These are phyloP conservation scores for Orussus abietinus DNA, from an alignment of 1,140 invertebrate genomes.

Conservation along the genomic window DNA sequence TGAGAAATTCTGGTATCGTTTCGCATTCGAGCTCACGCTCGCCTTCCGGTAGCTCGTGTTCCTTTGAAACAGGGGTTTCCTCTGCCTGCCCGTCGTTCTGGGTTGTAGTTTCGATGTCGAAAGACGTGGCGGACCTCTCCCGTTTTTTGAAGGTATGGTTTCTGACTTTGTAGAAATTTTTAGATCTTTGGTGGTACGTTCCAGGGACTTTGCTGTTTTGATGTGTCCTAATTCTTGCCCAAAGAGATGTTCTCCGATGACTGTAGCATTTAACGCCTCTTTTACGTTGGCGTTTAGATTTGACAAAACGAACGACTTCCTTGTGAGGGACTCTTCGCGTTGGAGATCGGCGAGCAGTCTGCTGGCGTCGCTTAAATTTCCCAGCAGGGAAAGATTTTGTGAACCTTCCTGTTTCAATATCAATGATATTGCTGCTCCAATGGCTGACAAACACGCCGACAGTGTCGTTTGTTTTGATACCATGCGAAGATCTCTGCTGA, in stretches of 20 bases:
- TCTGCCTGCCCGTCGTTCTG: slow-evolving; percentile 13
- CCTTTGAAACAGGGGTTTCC: not conserved
- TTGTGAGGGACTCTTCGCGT: slow-evolving; percentile 14
- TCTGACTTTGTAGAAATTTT: slow-evolving; percentile 10
- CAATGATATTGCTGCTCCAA: not conserved
- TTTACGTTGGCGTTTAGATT: slow-evolving; percentile 9
- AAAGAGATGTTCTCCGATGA: slow-evolving; percentile 11
- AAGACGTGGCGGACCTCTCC: slow-evolving; percentile 15
- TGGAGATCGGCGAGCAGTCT: slow-evolving; percentile 15
- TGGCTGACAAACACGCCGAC: slow-evolving; percentile 5
- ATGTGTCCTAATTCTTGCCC: slow-evolving; percentile 22
- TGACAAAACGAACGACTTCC: slow-evolving; percentile 12
- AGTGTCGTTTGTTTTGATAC: slow-evolving; percentile 15
- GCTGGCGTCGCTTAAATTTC: slow-evolving; percentile 6
- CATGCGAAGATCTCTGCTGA: slow-evolving; percentile 17
- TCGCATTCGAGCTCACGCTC: slow-evolving; percentile 3
- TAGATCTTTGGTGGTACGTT: slow-evolving; percentile 16
- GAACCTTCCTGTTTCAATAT: slow-evolving; percentile 1
- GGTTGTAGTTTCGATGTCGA: too few species aligned
- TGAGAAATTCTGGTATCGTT: slow-evolving; percentile 5
- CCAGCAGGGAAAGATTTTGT: slow-evolving; percentile 1
- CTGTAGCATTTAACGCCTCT: slow-evolving; percentile 11
- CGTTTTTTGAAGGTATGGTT: slow-evolving; percentile 22
- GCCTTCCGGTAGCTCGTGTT: not conserved
- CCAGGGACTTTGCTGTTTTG: slow-evolving; percentile 16